Evolutionary conservation across 1,140 invertebrate species (phyloP), one percentile per base, ranked within the genome.

Genomic region (Drosophila saltans): DNA sequence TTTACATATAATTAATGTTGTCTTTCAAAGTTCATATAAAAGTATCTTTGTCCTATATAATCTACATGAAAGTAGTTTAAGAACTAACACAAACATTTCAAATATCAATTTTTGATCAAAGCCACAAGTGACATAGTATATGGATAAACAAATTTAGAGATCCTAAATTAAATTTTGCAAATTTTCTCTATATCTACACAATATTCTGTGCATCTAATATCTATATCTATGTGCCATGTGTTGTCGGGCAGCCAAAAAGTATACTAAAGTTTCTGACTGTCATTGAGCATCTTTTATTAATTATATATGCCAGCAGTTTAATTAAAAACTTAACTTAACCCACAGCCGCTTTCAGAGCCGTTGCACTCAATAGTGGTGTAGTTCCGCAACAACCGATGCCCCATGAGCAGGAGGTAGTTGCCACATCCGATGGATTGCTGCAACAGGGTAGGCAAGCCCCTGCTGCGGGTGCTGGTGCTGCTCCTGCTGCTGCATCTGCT

Each of bases 311-410:
- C 75, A 75, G 75, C 71, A 65, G 75, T 86, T 85, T 74, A 81
- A 83, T 82, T 82, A 76, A 83, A 77, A 77, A 59, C 69, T 64
- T 83, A 90, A 74, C 86, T 64, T 83, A 90, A 76, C 86, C 86
- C 66, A 61, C 74, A 81, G 86, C 60, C 65, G 74, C 66, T 74
- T 86, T 90, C 5, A 90, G 77, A 59, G 52, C 72, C 21, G 57
- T 28, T 3, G 68, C 74, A 66, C 77, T 86, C 36, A 90, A 60
- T 67, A 90, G 48, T 9, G 86, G 86, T 4, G 60, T 67, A 11
- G 57, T 10, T 9, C 68, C 58, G 33, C 84, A 71, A 68, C 70
- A 75, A 24, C 39, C 59, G 2, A 33, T 58, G 40, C 24, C 40
- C 30, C 72, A 65, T 3, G 69, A 68, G 28, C 73, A 71, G 36